Conservation (phyloP, 2,797 vertebrate genomes). For the Nasua narica region DNA sequence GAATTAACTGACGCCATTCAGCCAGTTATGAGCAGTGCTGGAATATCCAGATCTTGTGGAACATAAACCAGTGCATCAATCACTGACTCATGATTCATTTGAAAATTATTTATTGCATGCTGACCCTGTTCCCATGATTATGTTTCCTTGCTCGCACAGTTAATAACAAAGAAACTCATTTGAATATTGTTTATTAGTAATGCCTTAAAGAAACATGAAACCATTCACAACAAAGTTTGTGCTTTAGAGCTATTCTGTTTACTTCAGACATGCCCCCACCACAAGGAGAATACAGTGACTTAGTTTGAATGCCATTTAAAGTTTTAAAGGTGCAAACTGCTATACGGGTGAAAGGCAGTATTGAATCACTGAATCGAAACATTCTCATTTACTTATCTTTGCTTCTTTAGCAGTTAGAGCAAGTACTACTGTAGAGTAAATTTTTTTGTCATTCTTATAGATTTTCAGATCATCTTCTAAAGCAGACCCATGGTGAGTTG, state of each 20-base stretch:
- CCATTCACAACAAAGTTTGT: not conserved
- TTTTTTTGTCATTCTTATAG: conserved; percentile 10
- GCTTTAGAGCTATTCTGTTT: not conserved
- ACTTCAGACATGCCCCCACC: not conserved
- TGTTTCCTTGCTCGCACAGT: not conserved
- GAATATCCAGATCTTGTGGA: not conserved
- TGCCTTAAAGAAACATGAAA: not conserved
- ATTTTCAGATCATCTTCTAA: conserved; percentile 66
- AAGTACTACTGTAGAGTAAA: not conserved
- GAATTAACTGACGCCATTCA: not conserved
- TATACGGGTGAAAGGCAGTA: not conserved
- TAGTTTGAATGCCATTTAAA: not conserved
- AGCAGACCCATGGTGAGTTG: conserved; percentile 31
- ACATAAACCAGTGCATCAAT: not conserved
- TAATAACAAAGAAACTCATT: not conserved
- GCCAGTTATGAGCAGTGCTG: not conserved
- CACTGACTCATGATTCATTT: not conserved
- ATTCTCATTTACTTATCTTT: conserved; percentile 22
- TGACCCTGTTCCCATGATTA: not conserved
- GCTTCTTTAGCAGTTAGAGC: conserved; percentile 23
- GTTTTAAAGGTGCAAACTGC: not conserved
- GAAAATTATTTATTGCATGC: not conserved
- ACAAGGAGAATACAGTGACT: not conserved
- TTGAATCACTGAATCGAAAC: conserved; percentile 12
- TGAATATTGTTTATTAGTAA: not conserved